Base-by-base conservation (phyloP, 1,140 invertebrate genomes). In the Elysia chlorotica region DNA sequence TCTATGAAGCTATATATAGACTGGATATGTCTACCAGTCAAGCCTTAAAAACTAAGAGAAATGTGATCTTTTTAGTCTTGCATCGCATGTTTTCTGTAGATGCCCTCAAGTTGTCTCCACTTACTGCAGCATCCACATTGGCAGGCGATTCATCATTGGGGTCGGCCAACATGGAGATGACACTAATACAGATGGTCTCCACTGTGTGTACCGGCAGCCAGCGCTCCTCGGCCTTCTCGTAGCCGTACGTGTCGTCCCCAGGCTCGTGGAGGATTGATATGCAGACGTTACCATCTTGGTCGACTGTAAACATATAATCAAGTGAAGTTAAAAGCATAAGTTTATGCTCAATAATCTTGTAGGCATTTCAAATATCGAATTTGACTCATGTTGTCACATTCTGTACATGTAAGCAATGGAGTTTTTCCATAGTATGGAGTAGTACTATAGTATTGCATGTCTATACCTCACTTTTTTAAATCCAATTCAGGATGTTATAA, bases 191-290 rank as follows among this genome's bases (percentile, higher is more conserved):
- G 87, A 99, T 99, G 77, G 97, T 99, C 90, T 99, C 98, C 82
- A 99, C 98, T 81, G 98, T 99, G 88, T 99, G 98, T 75, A 99
- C 96, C 67, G 98, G 98, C 87, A 99, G 89, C 98, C 98, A 99
- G 88, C 98, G 91, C 88, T 99, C 98, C 63, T 95, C 96, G 73
- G 98, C 97, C 89, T 97, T 97, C 89, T 99, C 98, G 89, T 99
- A 99, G 36, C 98, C 98, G 92, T 95, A 99, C 89, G 98, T 98
- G 88, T 99, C 98, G 92, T 99, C 98, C 73, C 98, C 98, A 66
- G 98, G 97, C 87, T 99, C 97, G 86, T 99, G 98, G 76, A 99
- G 91, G 88, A 99, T 99, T 83, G 97, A 99, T 91, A 99, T 99
- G 90, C 98, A 99, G 33, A 99, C 98, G 90, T 98, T 95, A 75